Conservation (phyloP, 2,113 vertebrate genomes). For the Pomatorhinus ruficollis region DNA sequence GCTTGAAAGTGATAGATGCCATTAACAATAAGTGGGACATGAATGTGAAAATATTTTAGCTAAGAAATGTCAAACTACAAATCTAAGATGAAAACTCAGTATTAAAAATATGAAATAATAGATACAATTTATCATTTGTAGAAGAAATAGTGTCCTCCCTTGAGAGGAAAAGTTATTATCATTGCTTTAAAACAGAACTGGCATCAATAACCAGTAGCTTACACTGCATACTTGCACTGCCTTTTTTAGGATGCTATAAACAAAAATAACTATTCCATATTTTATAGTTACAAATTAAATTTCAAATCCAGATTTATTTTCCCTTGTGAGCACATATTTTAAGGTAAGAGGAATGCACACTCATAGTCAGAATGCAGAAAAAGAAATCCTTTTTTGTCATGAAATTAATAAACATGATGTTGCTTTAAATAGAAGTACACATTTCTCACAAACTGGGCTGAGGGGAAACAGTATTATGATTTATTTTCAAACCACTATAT, state of each 20-base stretch:
- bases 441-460: neutral
- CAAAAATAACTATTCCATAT: conserved; percentile 30
- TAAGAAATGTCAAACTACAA: neutral
- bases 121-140: neutral
- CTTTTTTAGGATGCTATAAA: conserved; percentile 24
- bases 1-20: neutral
- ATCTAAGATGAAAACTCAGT: neutral
- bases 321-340: neutral
- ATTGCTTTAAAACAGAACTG: neutral
- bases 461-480: neutral
- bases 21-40: neutral
- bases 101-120: neutral
- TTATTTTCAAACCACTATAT: neutral
- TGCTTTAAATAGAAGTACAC: conserved; percentile 24
- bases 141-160: neutral
- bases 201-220: neutral
- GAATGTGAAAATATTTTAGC: conserved; percentile 18
- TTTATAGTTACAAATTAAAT: conserved; percentile 33
- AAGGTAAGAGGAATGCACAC: neutral
- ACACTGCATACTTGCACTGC: neutral
- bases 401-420: conserved; percentile 24
- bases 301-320: conserved; percentile 46
- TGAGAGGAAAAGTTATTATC: neutral
- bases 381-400: neutral
- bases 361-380: neutral